Conservation (phyloP, 2,113 vertebrate genomes). For the Hiodon alosoides region DNA sequence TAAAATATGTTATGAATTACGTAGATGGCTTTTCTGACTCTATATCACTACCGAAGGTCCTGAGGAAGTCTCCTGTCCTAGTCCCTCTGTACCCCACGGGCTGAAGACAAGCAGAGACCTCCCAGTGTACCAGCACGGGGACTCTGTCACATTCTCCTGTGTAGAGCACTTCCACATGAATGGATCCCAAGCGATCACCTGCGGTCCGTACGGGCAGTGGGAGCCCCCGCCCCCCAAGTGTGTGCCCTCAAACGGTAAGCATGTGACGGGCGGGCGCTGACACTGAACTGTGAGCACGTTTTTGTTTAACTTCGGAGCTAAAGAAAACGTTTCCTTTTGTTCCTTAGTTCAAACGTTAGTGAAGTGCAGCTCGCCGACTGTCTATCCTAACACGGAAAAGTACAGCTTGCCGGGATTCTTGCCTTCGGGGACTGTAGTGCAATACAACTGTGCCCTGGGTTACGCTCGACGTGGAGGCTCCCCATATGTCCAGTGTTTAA, state of each 20-base stretch:
- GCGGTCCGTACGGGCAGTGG: slow-evolving; percentile 44
- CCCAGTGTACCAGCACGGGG: slow-evolving; percentile 18
- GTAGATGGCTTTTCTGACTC: neutral
- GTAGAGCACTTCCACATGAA: slow-evolving; percentile 37
- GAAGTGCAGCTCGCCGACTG: no score
- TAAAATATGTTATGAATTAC: neutral
- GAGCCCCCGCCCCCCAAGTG: slow-evolving; percentile 40
- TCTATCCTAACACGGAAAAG: no score
- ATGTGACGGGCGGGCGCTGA: neutral
- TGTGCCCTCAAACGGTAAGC: neutral
- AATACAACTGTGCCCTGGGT: no score
- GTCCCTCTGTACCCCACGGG: slow-evolving; percentile 38
- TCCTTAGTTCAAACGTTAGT: no score
- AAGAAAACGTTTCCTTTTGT: no score
- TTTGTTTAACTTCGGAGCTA: no score
- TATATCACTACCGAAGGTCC: neutral
- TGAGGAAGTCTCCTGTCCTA: slow-evolving; percentile 32
- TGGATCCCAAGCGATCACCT: slow-evolving; percentile 36
- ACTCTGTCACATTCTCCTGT: slow-evolving; percentile 39
- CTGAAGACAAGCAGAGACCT: neutral
- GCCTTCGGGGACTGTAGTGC: no score
- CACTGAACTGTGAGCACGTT: neutral
- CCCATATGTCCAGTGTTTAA: no score
- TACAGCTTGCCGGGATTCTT: no score
- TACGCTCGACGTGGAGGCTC: no score